These are phyloP conservation scores for Pangasianodon gigas DNA, from an alignment of 2,113 vertebrate species.

Conservation along the genomic window DNA sequence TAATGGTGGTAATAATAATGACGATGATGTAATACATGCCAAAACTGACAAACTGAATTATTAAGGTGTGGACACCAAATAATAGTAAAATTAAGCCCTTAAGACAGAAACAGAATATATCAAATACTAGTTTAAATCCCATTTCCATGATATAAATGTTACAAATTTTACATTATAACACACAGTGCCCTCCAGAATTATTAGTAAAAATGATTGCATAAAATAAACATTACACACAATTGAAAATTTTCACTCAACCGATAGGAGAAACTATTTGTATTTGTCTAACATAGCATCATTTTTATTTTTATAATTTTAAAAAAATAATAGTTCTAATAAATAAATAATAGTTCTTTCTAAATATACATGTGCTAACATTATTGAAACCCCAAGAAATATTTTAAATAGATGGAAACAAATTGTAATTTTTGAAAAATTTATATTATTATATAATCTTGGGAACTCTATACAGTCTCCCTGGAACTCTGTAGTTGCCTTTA, in stretches of 20 bases:
- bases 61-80: not conserved
- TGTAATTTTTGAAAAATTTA: too few species aligned
- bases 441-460: too few species aligned
- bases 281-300: not conserved
- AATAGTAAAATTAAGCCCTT: not conserved
- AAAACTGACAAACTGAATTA: not conserved
- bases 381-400: not conserved
- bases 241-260: not conserved
- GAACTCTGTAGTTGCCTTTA: not conserved
- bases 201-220: not conserved
- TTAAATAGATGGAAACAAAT: too few species aligned
- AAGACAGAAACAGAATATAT: not conserved
- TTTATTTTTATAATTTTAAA: not conserved
- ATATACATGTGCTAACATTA: not conserved
- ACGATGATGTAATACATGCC: not conserved
- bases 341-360: too few species aligned
- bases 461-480: not conserved
- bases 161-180: not conserved
- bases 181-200: not conserved
- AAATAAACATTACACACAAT: not conserved
- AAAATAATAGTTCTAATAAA: too few species aligned
- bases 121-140: not conserved
- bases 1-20: not conserved
- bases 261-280: not conserved
- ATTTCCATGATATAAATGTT: not conserved